Conservation (phyloP, 2,888 invertebrate genomes). For the Tiphia femorata region DNA sequence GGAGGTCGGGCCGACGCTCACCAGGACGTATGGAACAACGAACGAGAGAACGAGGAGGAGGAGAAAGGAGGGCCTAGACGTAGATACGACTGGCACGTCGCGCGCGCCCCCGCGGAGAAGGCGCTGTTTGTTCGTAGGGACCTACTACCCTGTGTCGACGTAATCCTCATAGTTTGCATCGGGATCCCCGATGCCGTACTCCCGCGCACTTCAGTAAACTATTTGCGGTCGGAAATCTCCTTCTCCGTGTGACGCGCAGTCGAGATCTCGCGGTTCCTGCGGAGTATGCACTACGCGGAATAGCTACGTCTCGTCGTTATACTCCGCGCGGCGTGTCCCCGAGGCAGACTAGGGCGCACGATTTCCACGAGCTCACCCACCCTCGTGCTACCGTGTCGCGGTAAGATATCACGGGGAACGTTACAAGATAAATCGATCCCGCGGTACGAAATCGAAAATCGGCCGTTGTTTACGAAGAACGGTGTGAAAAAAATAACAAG, state of each 20-base stretch:
- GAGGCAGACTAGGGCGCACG: conserved; percentile 25
- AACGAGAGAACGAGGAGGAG: too few relatives aligned
- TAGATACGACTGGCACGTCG: too few relatives aligned
- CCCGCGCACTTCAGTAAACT: conserved; percentile 29
- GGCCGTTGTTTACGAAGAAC: too few relatives aligned
- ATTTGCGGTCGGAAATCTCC: conserved; percentile 29
- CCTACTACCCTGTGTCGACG: conserved; percentile 21
- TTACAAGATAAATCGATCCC: too few relatives aligned
- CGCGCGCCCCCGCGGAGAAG: not conserved
- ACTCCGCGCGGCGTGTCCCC: conserved; percentile 15
- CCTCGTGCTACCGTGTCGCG: too few relatives aligned
- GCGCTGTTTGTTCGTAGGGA: conserved; percentile 24
- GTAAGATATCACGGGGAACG: too few relatives aligned
- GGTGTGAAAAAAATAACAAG: too few relatives aligned
- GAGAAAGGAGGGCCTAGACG: too few relatives aligned
- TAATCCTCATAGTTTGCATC: conserved; percentile 37
- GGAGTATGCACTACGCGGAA: conserved; percentile 30
- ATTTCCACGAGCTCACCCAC: conserved; percentile 13
- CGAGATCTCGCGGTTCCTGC: conserved; percentile 34
- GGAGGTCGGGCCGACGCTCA: not conserved
- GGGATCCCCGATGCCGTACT: conserved; percentile 12
- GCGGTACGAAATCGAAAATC: too few relatives aligned
- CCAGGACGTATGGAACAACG: too few relatives aligned
- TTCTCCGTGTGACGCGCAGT: conserved; percentile 26
- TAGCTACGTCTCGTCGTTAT: conserved; percentile 15